Evolutionary conservation across 1,140 invertebrate genomes (phyloP).

Genomic region (Habropoda laboriosa): DNA sequence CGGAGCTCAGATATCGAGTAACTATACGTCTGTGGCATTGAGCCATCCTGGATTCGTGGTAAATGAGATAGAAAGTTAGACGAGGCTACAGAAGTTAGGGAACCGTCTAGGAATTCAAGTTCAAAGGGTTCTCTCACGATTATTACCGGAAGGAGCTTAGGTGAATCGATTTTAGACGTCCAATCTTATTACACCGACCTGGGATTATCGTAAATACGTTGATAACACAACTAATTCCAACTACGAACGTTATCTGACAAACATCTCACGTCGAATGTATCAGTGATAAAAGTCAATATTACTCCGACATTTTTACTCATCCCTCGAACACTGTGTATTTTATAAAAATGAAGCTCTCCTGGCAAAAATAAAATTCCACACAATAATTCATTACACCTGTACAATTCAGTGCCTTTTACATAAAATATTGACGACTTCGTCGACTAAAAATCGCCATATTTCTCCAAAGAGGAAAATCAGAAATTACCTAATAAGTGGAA

Average conservation of each 20-base stretch:
- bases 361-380: no score
- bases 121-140: slow-evolving; percentile 43
- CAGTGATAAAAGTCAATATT: no score
- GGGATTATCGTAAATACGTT: not conserved
- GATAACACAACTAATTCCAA: not conserved
- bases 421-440: no score
- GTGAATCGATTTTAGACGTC: slow-evolving; percentile 32
- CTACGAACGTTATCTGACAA: not conserved
- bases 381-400: no score
- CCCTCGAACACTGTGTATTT: no score
- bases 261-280: no score
- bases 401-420: no score
- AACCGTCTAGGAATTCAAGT: slow-evolving; percentile 54
- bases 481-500: no score
- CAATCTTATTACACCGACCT: slow-evolving; percentile 2
- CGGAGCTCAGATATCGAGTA: slow-evolving; percentile 22
- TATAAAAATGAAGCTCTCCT: no score
- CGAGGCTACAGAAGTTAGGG: slow-evolving; percentile 34
- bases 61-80: slow-evolving; percentile 61
- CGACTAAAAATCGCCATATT: no score
- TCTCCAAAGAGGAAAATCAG: no score
- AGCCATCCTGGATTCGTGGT: slow-evolving; percentile 33
- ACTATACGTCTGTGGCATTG: slow-evolving; percentile 36
- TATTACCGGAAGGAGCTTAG: slow-evolving; percentile 35
- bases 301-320: no score